Base-by-base conservation (phyloP, 2,797 vertebrate species). In the Coluber constrictor region DNA sequence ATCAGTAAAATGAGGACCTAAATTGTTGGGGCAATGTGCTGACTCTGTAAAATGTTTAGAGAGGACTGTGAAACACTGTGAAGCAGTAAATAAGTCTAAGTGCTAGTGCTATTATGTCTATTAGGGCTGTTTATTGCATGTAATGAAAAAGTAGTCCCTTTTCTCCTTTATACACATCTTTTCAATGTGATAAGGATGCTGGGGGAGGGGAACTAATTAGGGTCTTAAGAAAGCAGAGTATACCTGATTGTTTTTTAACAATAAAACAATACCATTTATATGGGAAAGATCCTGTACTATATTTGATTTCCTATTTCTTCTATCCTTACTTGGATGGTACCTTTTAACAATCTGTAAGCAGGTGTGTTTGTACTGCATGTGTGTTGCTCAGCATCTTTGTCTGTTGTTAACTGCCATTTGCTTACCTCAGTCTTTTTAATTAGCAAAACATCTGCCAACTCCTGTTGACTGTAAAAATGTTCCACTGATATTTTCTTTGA, bases 381-480 rank as follows among this genome's bases (percentile, higher is more conserved):
- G 93, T 86, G 96, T 97, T 98, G 97, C 97, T 98, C 97, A 98
- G 93, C 98, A 88, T 87, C 92, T 94, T 94, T 92, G 90, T 56
- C 74, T 92, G 61, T 54, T n/a, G 70, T 89, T 56, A 74, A 74
- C 57, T 91, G 87, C 51, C 0, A 37, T 92, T 20, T 95, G 89
- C 54, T 89, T 93, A 93, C 88, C 92, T 92, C 43, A 94, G 51
- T 92, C 79, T 90, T 91, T 94, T 87, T 83, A 7, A 94, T 96
- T 54, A 91, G 88, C 88, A 92, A 93, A 97, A 92, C 93, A 91
- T 93, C 87, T 93, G 95, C 94, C 94, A 95, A 86, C 94, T 94
- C 93, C 91, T 88, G 89, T 93, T 91, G 90, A 94, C 92, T 95
- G 92, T 90, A 94, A 94, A 91, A 93, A 51, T 95, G 93, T 56